Evolutionary conservation across 2,888 invertebrate genomes (phyloP).

Genomic region (Panzeria rudis): DNA sequence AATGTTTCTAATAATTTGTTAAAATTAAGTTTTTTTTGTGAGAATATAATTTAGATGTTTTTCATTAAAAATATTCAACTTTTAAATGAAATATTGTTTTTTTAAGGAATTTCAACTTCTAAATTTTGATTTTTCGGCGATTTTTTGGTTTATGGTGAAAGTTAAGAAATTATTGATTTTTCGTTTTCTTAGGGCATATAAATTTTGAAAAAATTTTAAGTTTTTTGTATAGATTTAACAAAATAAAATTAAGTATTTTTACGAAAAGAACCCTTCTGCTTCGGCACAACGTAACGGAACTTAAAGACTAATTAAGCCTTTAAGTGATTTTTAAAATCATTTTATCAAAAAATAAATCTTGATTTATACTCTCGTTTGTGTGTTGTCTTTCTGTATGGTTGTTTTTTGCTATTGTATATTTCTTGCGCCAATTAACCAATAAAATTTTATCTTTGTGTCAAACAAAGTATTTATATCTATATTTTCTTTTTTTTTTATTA

Average conservation of each 20-base stretch:
- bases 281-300: background rate
- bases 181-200: too few species aligned
- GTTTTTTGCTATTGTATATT: slow-evolving; percentile 8
- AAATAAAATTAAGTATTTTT: too few species aligned
- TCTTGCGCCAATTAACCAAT: slow-evolving; percentile 44
- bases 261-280: too few species aligned
- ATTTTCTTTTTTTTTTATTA: background rate
- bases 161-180: too few species aligned
- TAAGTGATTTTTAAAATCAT: background rate
- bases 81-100: too few species aligned
- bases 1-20: background rate
- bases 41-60: too few species aligned
- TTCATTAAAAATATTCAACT: too few species aligned
- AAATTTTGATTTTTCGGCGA: too few species aligned
- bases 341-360: slow-evolving; percentile 2
- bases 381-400: background rate
- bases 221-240: too few species aligned
- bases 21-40: background rate
- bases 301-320: background rate
- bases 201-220: too few species aligned
- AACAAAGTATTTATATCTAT: slow-evolving; percentile 44
- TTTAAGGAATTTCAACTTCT: too few species aligned
- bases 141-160: too few species aligned
- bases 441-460: slow-evolving; percentile 61
- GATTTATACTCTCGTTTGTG: background rate